Evolutionary conservation across 2,888 invertebrate species (phyloP).

Genomic region (Galerucella calmariensis): DNA sequence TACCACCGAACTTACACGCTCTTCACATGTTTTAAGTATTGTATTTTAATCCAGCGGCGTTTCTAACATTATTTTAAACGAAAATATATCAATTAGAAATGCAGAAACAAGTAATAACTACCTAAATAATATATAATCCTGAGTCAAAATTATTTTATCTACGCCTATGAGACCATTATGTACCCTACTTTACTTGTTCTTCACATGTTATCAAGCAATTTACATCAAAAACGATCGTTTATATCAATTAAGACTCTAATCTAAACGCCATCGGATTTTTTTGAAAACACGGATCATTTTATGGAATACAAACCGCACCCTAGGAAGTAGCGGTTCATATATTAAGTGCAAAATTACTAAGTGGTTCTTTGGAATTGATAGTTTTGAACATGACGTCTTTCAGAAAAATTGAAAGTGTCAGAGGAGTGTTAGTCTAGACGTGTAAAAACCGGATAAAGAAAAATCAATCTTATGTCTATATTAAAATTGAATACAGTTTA

Average conservation of each 20-base stretch:
- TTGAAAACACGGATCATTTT: slow-evolving; percentile 22
- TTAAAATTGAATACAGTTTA: neutral
- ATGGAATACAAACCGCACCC: slow-evolving; percentile 28
- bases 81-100: no score
- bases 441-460: neutral
- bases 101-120: no score
- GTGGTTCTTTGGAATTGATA: slow-evolving; percentile 21
- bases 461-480: neutral
- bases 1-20: slow-evolving; percentile 3
- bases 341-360: slow-evolving; percentile 15
- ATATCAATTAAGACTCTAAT: slow-evolving; percentile 27
- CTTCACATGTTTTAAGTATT: slow-evolving; percentile 6
- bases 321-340: slow-evolving; percentile 18
- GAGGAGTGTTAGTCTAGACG: neutral
- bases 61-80: neutral
- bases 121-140: neutral
- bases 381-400: slow-evolving; percentile 4
- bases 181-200: slow-evolving; percentile 10
- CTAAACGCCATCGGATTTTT: slow-evolving; percentile 23
- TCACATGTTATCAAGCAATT: slow-evolving; percentile 31
- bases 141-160: neutral
- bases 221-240: slow-evolving; percentile 27
- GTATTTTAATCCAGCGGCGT: neutral
- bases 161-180: neutral
- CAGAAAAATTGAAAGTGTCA: neutral